Conservation (phyloP, 2,888 invertebrate species). For the Aethes cnicana region DNA sequence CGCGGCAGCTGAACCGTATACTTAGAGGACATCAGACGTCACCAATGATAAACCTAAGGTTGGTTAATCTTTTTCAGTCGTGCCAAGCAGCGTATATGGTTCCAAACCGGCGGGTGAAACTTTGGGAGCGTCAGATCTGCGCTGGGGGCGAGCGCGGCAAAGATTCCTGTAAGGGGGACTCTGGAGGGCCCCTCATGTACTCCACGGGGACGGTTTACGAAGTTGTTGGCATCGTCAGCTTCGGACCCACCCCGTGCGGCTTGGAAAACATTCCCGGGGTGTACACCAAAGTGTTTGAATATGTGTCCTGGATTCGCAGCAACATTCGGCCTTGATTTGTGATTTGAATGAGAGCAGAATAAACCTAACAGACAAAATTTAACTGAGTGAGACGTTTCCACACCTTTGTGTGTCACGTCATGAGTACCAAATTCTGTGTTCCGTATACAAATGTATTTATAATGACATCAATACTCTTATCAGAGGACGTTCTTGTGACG, state of each 20-base stretch:
- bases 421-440: too few species aligned
- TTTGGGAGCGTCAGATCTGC: constrained; percentile 70
- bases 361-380: too few species aligned
- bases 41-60: too few species aligned
- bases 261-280: constrained; percentile 83
- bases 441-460: too few species aligned
- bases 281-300: constrained; percentile 83
- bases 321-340: constrained; percentile 49
- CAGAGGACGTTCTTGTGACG: too few species aligned
- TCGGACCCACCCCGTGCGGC: constrained; percentile 84
- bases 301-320: constrained; percentile 81
- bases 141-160: constrained; percentile 81
- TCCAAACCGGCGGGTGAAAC: constrained; percentile 34
- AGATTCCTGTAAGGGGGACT: constrained; percentile 85
- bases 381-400: too few species aligned
- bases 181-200: constrained; percentile 84
- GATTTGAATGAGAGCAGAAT: too few species aligned
- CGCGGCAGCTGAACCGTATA: too few species aligned
- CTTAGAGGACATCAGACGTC: too few species aligned
- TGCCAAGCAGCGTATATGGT: constrained; percentile 46
- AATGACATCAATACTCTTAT: too few species aligned
- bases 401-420: too few species aligned
- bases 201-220: constrained; percentile 49
- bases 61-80: constrained; percentile 42
- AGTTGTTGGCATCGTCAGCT: constrained; percentile 82